Conservation (phyloP, 2,113 vertebrate genomes). For the Cheilinus undulatus region DNA sequence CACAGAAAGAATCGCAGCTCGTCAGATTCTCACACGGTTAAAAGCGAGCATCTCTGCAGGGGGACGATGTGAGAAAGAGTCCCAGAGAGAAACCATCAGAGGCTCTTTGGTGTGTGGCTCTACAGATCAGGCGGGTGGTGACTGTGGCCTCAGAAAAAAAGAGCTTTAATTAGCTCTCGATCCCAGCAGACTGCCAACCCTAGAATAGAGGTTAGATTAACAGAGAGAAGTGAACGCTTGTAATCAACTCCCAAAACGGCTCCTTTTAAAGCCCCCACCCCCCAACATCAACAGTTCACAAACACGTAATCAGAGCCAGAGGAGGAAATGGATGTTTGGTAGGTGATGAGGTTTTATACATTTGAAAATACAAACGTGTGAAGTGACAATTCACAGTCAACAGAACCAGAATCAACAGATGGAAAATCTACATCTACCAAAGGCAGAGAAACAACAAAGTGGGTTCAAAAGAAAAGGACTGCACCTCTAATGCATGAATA, state of each 20-base stretch:
- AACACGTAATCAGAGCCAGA: constrained; percentile 61
- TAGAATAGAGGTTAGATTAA: constrained; percentile 71
- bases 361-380: constrained; percentile 71
- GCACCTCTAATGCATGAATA: constrained; percentile 33
- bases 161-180: constrained; percentile 70
- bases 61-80: constrained; percentile 63
- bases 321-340: constrained; percentile 68
- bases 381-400: constrained; percentile 72
- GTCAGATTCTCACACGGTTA: constrained; percentile 51
- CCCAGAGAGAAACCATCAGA: constrained; percentile 69
- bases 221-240: constrained; percentile 62
- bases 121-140: constrained; percentile 66
- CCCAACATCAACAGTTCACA: constrained; percentile 62
- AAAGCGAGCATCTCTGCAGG: constrained; percentile 35
- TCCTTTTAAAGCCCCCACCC: constrained; percentile 3
- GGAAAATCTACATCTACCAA: constrained; percentile 28
- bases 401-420: constrained; percentile 37
- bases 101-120: constrained; percentile 65
- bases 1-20: constrained; percentile 24
- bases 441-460: constrained; percentile 2
- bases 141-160: constrained; percentile 55
- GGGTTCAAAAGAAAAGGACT: constrained; percentile 27
- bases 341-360: constrained; percentile 68
- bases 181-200: constrained; percentile 58
- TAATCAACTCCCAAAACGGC: constrained; percentile 72